Conservation (phyloP, 1,140 invertebrate genomes). For the Hyphantria cunea region DNA sequence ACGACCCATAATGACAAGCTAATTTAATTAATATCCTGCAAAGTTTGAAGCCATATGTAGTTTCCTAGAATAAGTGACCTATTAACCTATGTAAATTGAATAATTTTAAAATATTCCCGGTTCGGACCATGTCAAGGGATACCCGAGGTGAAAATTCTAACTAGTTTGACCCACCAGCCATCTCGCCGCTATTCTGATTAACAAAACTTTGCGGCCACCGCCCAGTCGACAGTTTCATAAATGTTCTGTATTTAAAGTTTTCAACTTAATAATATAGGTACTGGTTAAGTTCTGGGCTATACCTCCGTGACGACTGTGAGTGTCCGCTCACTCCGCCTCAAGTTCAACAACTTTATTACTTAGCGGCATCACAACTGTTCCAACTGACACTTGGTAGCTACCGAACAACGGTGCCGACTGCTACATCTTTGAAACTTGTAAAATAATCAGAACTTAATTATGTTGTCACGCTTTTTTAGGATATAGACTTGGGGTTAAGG, state of each 20-base stretch:
- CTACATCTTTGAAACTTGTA: too few relatives aligned
- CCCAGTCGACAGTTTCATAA: constrained; percentile 55
- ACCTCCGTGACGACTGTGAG: constrained; percentile 21
- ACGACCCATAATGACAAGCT: not conserved
- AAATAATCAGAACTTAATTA: too few relatives aligned
- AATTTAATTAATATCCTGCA: constrained; percentile 19
- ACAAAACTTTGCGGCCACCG: constrained; percentile 58
- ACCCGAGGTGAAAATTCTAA: constrained; percentile 49
- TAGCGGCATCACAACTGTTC: not conserved
- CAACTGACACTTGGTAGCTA: not conserved
- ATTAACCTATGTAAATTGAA: constrained; percentile 58
- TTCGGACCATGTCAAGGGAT: constrained; percentile 42
- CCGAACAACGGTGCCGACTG: not conserved
- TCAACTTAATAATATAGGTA: constrained; percentile 48
- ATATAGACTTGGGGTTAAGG: too few relatives aligned
- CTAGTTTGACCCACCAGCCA: constrained; percentile 52
- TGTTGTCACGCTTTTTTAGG: too few relatives aligned
- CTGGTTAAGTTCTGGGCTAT: constrained; percentile 28
- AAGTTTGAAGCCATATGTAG: constrained; percentile 10
- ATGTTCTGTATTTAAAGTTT: constrained; percentile 59
- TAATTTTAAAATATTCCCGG: constrained; percentile 55
- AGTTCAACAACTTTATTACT: constrained; percentile 16
- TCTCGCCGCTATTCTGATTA: constrained; percentile 63
- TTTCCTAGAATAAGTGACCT: constrained; percentile 38
- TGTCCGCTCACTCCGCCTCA: constrained; percentile 1